Conservation (phyloP, 2,888 invertebrate genomes). For the Apoderus coryli region DNA sequence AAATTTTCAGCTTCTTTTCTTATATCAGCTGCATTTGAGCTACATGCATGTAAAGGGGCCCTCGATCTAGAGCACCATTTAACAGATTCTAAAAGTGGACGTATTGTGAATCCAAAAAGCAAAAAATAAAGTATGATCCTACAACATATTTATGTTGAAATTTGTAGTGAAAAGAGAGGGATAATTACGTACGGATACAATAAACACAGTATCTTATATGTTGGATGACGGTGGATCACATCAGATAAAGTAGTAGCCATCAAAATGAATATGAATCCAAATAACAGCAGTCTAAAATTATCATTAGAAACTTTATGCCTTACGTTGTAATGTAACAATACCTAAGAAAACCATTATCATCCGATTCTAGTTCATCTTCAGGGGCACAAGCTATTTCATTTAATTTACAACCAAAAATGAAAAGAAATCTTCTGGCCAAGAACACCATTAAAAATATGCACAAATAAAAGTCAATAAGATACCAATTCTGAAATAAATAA, state of each 20-base stretch:
- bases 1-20: conserved; percentile 76
- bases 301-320: too few relatives aligned
- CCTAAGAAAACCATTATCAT: too few relatives aligned
- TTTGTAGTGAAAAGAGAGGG: too few relatives aligned
- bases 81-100: conserved; percentile 58
- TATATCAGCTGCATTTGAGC: conserved; percentile 52
- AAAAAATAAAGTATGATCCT: conserved; percentile 65
- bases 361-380: conserved; percentile 13
- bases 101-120: conserved; percentile 64
- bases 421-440: conserved; percentile 65
- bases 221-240: conserved; percentile 58
- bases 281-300: conserved; percentile 13
- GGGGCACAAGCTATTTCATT: too few relatives aligned
- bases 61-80: conserved; percentile 28
- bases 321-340: too few relatives aligned
- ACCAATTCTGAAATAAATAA: conserved; percentile 69
- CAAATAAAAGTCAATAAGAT: conserved; percentile 81
- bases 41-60: conserved; percentile 63
- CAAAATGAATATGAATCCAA: conserved; percentile 43
- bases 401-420: conserved; percentile 29
- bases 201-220: conserved; percentile 69
- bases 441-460: conserved; percentile 72
- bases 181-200: conserved; percentile 85
- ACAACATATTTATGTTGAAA: conserved; percentile 14
- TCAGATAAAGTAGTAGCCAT: conserved; percentile 56